These are phyloP conservation scores for Aviceda subcristata DNA, from an alignment of 2,113 vertebrate genomes.

Conservation along the genomic window DNA sequence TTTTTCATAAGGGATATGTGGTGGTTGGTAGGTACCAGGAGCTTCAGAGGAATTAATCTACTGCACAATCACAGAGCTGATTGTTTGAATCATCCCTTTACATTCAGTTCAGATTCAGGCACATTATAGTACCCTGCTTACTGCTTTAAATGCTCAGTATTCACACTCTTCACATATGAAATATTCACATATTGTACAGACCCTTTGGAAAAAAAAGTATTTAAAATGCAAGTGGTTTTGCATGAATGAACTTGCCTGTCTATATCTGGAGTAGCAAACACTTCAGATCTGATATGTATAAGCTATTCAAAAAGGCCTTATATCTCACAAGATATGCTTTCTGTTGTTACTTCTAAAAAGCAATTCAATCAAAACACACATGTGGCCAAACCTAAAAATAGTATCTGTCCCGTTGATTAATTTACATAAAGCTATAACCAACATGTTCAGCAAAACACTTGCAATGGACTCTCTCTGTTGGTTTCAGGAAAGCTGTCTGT, in stretches of 20 bases:
- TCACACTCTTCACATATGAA: neutral
- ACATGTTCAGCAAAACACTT: neutral
- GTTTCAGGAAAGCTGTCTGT: neutral
- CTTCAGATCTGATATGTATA: neutral
- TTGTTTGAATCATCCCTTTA: neutral
- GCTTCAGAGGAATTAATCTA: constrained; percentile 6
- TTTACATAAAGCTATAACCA: neutral
- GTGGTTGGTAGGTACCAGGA: neutral
- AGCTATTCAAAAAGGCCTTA: neutral
- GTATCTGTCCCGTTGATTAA: neutral
- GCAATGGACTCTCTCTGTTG: neutral
- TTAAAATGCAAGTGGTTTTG: neutral
- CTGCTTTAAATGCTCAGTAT: neutral
- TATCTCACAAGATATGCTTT: neutral
- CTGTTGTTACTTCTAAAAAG: neutral
- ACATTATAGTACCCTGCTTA: neutral
- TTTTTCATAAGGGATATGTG: constrained; percentile 15
- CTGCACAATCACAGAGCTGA: neutral
- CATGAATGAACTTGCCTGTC: neutral
- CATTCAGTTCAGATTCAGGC: neutral
- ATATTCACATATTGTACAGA: neutral
- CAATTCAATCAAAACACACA: neutral
- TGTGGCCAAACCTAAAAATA: neutral
- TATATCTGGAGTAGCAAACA: neutral
- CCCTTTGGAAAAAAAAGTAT: neutral